Conservation (phyloP, 1,140 invertebrate genomes). For the Sesamia nonagrioides region DNA sequence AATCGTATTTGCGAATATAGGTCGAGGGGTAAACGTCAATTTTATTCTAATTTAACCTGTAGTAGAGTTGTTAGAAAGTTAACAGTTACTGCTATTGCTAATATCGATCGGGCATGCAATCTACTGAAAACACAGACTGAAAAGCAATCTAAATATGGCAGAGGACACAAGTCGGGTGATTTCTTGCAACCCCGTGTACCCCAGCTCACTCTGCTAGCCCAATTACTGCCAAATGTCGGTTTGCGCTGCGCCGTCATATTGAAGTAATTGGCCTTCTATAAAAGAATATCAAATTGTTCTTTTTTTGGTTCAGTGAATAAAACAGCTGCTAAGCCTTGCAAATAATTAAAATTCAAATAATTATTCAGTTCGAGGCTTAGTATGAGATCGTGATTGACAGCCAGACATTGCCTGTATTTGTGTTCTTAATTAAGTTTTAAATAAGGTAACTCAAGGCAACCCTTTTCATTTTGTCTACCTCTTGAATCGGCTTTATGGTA, state of each 20-base stretch:
- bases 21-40: constrained; percentile 8
- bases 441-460: not conserved
- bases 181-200: constrained; percentile 19
- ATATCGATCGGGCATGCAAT: constrained; percentile 35
- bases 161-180: constrained; percentile 20
- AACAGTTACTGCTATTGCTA: constrained; percentile 4
- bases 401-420: not conserved
- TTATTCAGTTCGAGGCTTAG: too few species aligned
- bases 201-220: not conserved
- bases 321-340: not conserved
- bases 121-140: too few species aligned
- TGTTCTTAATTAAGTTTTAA: not conserved
- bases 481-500: too few species aligned
- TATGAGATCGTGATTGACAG: not conserved
- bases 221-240: constrained; percentile 36
- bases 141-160: constrained; percentile 38
- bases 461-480: not conserved
- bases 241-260: not conserved
- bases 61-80: constrained; percentile 20
- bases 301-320: not conserved
- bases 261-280: constrained; percentile 14
- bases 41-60: constrained; percentile 22
- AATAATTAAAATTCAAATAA: too few species aligned
- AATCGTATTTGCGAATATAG: constrained; percentile 20
- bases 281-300: constrained; percentile 8